phyloP scores from a whole-genome alignment of 2,113 vertebrate species.

The Sinocyclocheilus anophthalmus region DNA sequence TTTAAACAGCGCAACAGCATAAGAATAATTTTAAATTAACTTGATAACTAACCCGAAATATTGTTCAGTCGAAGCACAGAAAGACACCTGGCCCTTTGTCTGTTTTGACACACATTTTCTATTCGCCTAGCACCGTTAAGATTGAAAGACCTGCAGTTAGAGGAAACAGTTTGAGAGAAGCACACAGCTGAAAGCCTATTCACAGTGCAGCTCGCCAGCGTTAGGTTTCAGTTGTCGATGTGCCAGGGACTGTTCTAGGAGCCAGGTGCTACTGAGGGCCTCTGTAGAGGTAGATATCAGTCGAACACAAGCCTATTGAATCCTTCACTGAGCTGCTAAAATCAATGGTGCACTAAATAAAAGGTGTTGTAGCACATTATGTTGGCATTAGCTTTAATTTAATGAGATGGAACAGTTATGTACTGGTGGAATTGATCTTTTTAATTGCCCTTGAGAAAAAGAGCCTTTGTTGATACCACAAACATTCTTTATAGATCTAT shows the following conservation, averaged over 20 bases:
- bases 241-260: conserved; percentile 34
- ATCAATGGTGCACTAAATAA: conserved; percentile 67
- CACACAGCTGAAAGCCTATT: conserved; percentile 13
- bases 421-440: conserved; percentile 51
- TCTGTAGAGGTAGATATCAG: conserved; percentile 46
- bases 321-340: conserved; percentile 60
- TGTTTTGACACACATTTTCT: conserved; percentile 11
- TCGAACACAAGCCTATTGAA: conserved; percentile 62
- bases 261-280: conserved; percentile 41
- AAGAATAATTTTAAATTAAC: neutral
- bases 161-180: conserved; percentile 13
- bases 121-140: neutral
- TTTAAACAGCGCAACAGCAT: neutral
- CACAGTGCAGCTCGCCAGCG: conserved; percentile 18
- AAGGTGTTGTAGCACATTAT: conserved; percentile 56
- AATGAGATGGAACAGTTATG: conserved; percentile 51
- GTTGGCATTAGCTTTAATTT: conserved; percentile 60
- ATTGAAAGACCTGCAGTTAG: neutral
- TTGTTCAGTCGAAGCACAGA: neutral
- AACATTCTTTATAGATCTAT: conserved; percentile 45
- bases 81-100: conserved; percentile 15
- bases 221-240: conserved; percentile 25
- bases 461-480: conserved; percentile 13
- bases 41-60: neutral
- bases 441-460: conserved; percentile 52